Conservation (phyloP, 2,113 vertebrate genomes). For the Grammomys surdaster region DNA sequence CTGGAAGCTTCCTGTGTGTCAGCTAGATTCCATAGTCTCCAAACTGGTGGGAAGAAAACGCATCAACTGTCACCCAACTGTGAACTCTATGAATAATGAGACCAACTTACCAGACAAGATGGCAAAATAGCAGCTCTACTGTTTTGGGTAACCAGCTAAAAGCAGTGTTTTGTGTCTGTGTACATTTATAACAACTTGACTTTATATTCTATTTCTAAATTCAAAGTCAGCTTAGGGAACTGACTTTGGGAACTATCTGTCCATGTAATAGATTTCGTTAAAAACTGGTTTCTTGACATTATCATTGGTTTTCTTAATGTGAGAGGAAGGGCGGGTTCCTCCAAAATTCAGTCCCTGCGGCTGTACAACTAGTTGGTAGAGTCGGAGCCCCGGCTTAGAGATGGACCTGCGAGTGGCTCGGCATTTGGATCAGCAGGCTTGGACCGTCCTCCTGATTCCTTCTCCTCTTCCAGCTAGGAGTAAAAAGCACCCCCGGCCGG, state of each 20-base stretch:
- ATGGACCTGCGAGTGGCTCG: slow-evolving; percentile 1
- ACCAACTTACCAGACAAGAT: not conserved
- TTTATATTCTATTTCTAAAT: too few species aligned
- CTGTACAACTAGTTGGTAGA: slow-evolving; percentile 63
- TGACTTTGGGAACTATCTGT: too few species aligned
- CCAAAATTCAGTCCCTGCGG: slow-evolving; percentile 69
- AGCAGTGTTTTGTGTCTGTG: too few species aligned
- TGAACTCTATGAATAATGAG: not conserved
- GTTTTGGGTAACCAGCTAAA: not conserved
- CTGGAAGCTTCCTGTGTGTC: not conserved
- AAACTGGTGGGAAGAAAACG: not conserved
- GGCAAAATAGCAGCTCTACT: not conserved
- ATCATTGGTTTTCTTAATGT: too few species aligned
- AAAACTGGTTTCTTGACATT: too few species aligned
- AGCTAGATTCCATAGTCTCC: not conserved
- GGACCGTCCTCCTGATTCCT: slow-evolving; percentile 53
- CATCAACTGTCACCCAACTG: not conserved
- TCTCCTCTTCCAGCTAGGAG: not conserved
- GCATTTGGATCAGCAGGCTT: not conserved
- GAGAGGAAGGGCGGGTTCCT: too few species aligned
- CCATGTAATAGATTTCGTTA: too few species aligned
- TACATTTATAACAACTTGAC: too few species aligned
- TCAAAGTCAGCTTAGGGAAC: too few species aligned
- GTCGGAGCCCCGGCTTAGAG: not conserved
- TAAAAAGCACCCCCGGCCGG: not conserved